Percentiles rank a stretch among this genome's conserved stretches.
Conservation (phyloP, 2,888 invertebrate species). For the Tetanocera ferruginea region DNA sequence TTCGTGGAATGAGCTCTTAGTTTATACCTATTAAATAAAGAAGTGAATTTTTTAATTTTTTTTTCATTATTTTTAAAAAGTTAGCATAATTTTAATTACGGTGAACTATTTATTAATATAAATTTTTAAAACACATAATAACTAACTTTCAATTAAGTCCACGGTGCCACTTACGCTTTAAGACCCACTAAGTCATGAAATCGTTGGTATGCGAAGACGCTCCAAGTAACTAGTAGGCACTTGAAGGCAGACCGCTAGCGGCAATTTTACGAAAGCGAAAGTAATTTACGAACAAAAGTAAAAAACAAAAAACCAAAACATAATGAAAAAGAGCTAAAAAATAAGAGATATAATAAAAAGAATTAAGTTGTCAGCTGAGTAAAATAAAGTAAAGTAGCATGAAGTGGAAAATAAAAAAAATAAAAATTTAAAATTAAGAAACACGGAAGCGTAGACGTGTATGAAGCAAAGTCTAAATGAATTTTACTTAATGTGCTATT, state of each 20-base stretch:
- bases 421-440: background rate
- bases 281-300: background rate
- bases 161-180: background rate
- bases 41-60: no score
- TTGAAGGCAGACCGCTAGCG: background rate
- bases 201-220: background rate
- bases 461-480: background rate
- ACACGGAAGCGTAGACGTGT: conserved; percentile 16
- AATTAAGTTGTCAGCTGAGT: background rate
- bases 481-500: no score
- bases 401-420: background rate
- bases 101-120: conserved; percentile 20
- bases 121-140: background rate
- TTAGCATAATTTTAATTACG: conserved; percentile 7
- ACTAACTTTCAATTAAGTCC: background rate
- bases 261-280: conserved; percentile 19
- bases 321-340: background rate
- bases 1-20: no score
- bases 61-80: background rate
- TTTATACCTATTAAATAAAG: no score
- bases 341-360: background rate
- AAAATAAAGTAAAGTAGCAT: background rate
- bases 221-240: background rate
- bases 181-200: background rate
- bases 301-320: background rate